These are phyloP conservation scores for Dichetophora obliterata DNA, from an alignment of 2,888 invertebrate genomes.

Conservation along the genomic window DNA sequence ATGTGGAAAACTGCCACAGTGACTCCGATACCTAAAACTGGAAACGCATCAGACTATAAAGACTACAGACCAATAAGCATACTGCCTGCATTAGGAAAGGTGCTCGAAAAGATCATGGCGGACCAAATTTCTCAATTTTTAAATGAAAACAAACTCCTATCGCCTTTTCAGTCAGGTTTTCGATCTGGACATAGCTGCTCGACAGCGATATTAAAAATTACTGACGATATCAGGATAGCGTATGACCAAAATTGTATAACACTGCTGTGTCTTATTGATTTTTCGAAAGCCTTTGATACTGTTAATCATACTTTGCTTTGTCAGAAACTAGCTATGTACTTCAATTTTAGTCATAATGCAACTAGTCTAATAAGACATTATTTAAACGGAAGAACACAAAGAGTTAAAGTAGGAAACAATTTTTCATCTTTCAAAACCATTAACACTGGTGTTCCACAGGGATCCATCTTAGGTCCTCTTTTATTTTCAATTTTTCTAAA, in stretches of 20 bases:
- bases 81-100: background rate
- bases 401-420: background rate
- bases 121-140: background rate
- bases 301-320: conserved; percentile 2
- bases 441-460: background rate
- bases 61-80: background rate
- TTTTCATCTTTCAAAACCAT: background rate
- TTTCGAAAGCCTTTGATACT: conserved; percentile 18
- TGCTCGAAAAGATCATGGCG: background rate
- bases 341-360: background rate
- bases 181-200: background rate
- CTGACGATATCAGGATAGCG: background rate
- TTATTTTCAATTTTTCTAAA: too few species aligned
- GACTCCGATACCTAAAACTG: background rate
- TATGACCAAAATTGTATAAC: background rate
- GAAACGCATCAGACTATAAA: too few species aligned
- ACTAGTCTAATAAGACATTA: background rate
- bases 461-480: background rate
- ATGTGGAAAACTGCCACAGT: conserved; percentile 5
- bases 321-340: background rate
- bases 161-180: background rate
- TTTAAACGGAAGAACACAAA: background rate
- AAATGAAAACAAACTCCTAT: background rate
- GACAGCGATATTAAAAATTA: background rate
- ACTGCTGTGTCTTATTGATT: conserved; percentile 4